Evolutionary conservation across 2,888 invertebrate species (phyloP), one percentile per base, ranked within the genome.

Genomic region (Nymphalis polychloros): DNA sequence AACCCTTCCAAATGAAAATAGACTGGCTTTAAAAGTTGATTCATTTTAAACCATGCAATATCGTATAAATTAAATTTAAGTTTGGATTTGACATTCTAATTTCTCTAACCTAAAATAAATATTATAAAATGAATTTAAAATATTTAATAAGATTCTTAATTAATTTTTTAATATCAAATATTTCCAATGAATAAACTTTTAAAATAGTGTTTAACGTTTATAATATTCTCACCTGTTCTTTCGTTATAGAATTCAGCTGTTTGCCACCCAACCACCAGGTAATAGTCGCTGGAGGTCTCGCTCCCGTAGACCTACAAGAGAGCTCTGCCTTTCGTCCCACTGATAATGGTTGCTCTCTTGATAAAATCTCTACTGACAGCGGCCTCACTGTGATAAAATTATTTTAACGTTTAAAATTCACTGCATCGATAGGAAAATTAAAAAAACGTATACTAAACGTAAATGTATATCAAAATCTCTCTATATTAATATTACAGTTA

Each of bases 221-320:
- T 52, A 7, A 17, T 57, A 16, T 0, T 70, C 80, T 83, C 79
- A 92, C 92, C 79, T 79, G 76, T 72, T 86, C 80, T 69, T 90
- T 90, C 4, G 87, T 85, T 19, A 83, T 78, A 53, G 89, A 86
- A 53, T 93, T 94, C 60, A 97, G 83, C 74, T 94, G 94, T 75
- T 94, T 94, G 46, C 94, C 95, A 73, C 96, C 96, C 86, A 97
- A 94, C 95, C 95, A 97, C 97, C 98, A 98, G 0, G 96, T 95
- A 71, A 98, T 94, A 78, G 94, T 95, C 0, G 97, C 97, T 0
- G 97, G 96, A 1, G 98, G 97, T 71, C 97, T 91, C 6, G 98
- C 97, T 17, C 98, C 98, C 63, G 95, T 94, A 0, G 97, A 95
- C 84, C 95, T 95, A 82, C 98, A 98, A 81, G 95, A 95, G 71